A percentile compares a stretch with the other conserved stretches of the same genome.
These are phyloP conservation scores for Augochlora pura DNA, from an alignment of 1,140 invertebrate species.

Conservation along the genomic window DNA sequence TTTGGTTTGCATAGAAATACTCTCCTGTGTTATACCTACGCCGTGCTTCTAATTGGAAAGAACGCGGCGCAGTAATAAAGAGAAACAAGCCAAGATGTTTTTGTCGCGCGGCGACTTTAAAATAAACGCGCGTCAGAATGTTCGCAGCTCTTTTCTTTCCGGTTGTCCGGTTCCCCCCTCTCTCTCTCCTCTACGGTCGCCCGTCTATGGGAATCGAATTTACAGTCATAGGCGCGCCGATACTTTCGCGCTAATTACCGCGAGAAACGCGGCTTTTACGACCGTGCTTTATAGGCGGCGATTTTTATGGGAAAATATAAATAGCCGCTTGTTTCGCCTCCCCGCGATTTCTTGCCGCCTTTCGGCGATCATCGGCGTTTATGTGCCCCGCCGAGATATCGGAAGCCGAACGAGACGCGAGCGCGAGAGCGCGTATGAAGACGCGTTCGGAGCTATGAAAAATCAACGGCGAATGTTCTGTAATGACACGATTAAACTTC, in stretches of 20 bases:
- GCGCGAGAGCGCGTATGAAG: too few species aligned
- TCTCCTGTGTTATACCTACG: too few species aligned
- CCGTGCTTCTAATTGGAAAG: too few species aligned
- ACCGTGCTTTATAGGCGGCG: conserved; percentile 40
- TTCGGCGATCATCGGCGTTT: conserved; percentile 6
- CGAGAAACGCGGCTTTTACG: conserved; percentile 28
- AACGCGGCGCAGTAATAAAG: too few species aligned
- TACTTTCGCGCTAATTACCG: conserved; percentile 54
- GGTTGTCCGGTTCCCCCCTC: not conserved
- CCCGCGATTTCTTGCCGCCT: conserved; percentile 22
- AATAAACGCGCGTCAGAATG: not conserved
- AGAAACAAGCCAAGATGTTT: too few species aligned
- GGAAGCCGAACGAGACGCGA: not conserved
- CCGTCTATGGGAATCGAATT: conserved; percentile 38
- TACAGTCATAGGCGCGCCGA: conserved; percentile 45
- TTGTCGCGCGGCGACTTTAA: too few species aligned
- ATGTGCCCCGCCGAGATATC: conserved; percentile 1
- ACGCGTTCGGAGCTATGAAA: not conserved
- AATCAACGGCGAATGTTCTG: not conserved
- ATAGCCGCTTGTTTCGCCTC: conserved; percentile 26
- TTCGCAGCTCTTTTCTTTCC: not conserved
- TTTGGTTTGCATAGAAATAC: too few species aligned
- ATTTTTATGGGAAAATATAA: conserved; percentile 33
- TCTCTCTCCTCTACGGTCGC: too few species aligned
- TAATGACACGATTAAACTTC: conserved; percentile 2